phyloP scores from a whole-genome alignment of 2,888 invertebrate genomes.

The Subacronicta megacephala region DNA sequence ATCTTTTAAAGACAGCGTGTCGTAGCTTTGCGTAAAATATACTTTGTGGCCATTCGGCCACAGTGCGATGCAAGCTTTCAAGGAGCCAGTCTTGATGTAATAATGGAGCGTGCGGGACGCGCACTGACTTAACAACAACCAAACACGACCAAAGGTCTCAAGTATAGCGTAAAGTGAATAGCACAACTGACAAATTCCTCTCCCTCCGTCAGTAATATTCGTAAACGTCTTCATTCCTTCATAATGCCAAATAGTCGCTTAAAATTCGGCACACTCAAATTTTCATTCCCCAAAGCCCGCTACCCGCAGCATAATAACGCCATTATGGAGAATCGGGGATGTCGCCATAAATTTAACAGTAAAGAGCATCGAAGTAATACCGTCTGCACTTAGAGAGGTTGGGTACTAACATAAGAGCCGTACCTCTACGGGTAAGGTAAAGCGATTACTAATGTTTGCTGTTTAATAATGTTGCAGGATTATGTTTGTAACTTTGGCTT shows the following conservation, averaged over 20 bases:
- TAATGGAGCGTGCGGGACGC: slow-evolving; percentile 45
- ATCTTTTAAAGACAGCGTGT: slow-evolving; percentile 36
- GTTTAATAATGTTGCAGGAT: neutral
- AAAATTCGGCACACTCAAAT: slow-evolving; percentile 59
- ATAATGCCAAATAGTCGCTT: slow-evolving; percentile 52
- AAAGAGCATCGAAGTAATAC: slow-evolving; percentile 63
- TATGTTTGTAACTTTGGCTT: neutral
- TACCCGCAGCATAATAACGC: slow-evolving; percentile 65
- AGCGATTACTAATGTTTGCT: slow-evolving; percentile 8
- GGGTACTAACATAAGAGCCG: slow-evolving; percentile 40
- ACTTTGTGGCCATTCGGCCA: slow-evolving; percentile 55
- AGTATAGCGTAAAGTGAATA: slow-evolving; percentile 24
- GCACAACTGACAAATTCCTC: slow-evolving; percentile 22
- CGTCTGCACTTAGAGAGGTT: slow-evolving; percentile 54
- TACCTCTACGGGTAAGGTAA: slow-evolving; percentile 21
- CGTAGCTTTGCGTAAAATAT: slow-evolving; percentile 42
- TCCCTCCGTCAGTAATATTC: slow-evolving; percentile 34
- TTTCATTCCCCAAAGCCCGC: slow-evolving; percentile 63
- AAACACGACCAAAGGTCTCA: slow-evolving; percentile 9
- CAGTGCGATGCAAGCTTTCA: slow-evolving; percentile 58
- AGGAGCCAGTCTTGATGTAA: slow-evolving; percentile 55
- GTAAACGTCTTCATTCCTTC: slow-evolving; percentile 51
- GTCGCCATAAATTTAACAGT: slow-evolving; percentile 68
- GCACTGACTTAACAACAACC: slow-evolving; percentile 36
- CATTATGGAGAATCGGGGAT: slow-evolving; percentile 68